Percentiles rank a stretch among this genome's conserved stretches.
Conservation (phyloP, 2,797 vertebrate species). For the Carduelis carduelis region DNA sequence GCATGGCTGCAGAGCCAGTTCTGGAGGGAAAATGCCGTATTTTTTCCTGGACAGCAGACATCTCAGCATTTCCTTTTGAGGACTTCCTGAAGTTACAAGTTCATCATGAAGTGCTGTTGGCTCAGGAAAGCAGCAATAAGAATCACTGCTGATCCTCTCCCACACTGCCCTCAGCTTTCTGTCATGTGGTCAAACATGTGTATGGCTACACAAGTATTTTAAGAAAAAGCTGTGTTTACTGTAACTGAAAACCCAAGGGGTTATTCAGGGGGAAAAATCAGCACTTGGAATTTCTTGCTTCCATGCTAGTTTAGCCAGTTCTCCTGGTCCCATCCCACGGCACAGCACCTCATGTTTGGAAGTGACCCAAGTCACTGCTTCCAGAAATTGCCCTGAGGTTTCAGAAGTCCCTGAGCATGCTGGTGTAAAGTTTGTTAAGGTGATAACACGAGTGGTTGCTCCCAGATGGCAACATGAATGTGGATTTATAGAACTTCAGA, state of each 20-base stretch:
- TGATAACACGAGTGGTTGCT: background rate
- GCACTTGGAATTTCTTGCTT: background rate
- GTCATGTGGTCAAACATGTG: background rate
- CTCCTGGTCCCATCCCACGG: background rate
- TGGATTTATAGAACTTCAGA: background rate
- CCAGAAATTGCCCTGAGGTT: constrained; percentile 14
- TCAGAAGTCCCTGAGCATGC: background rate
- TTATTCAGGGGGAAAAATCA: background rate
- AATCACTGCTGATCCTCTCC: background rate
- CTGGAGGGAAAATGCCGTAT: background rate
- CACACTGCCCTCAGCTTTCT: background rate
- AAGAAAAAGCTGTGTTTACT: constrained; percentile 15
- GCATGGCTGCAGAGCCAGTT: background rate
- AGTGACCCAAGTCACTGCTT: constrained; percentile 14
- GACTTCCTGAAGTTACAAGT: background rate
- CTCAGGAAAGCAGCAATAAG: background rate
- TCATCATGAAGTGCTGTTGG: background rate
- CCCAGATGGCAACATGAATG: fast-evolving
- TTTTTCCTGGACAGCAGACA: background rate
- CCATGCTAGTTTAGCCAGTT: constrained; percentile 47
- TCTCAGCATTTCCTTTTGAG: background rate
- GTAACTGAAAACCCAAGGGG: constrained; percentile 5
- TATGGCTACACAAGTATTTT: background rate
- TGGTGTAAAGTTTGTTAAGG: background rate
- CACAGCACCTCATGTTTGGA: background rate